phyloP scores from a whole-genome alignment of 2,888 invertebrate genomes.

The Volucella inflata region DNA sequence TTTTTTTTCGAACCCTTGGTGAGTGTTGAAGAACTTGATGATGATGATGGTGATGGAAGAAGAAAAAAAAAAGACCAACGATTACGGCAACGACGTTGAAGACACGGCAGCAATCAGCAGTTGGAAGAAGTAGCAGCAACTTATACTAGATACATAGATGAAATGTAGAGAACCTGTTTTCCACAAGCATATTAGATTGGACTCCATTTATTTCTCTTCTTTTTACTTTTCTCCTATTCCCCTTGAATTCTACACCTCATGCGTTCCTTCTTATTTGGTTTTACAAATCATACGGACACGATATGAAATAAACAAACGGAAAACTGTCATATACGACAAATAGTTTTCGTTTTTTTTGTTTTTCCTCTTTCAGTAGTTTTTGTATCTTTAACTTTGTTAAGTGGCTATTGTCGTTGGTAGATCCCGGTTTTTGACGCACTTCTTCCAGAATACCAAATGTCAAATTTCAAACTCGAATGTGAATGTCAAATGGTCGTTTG shows the following conservation, averaged over 20 bases:
- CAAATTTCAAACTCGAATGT: too few species aligned
- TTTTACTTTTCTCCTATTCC: background rate
- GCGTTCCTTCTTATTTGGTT: slow-evolving; percentile 43
- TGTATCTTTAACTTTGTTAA: slow-evolving; percentile 24
- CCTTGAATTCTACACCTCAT: slow-evolving; percentile 8
- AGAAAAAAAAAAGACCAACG: slow-evolving; percentile 39
- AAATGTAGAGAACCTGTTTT: slow-evolving; percentile 67
- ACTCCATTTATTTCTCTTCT: slow-evolving; percentile 52
- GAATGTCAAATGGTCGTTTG: background rate
- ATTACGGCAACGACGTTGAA: slow-evolving; percentile 37
- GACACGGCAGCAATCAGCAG: slow-evolving; percentile 22
- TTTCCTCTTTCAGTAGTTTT: background rate
- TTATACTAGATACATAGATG: slow-evolving; percentile 52
- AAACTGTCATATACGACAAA: slow-evolving; percentile 32
- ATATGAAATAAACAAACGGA: slow-evolving; percentile 48
- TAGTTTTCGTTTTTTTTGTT: background rate
- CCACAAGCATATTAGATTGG: slow-evolving; percentile 62
- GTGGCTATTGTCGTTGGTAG: slow-evolving; percentile 31
- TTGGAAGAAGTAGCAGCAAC: background rate
- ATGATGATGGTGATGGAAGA: slow-evolving; percentile 9
- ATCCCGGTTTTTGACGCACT: slow-evolving; percentile 52
- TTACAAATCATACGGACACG: slow-evolving; percentile 29
- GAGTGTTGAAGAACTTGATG: slow-evolving; percentile 49
- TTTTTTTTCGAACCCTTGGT: slow-evolving; percentile 39
- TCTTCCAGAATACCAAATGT: background rate